Base-by-base conservation (phyloP, 2,113 vertebrate genomes). In the Melanerpes formicivorus region DNA sequence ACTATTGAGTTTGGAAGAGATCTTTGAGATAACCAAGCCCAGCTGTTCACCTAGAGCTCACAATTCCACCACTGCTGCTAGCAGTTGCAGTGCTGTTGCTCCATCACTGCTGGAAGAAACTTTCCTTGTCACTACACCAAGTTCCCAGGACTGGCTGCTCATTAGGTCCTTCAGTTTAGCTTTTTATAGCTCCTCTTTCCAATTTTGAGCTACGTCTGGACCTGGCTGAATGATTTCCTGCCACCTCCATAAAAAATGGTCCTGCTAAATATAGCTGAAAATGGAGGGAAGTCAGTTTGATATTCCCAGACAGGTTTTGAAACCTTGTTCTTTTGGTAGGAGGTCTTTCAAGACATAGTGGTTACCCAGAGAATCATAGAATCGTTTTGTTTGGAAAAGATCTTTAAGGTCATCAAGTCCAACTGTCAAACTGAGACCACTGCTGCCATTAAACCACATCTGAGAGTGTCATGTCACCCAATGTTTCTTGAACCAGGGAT, bases 171-270 rank as follows among this genome's bases (percentile, higher is more conserved):
- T 40, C 0, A 1, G 11, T 34, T 42, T 56, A 5, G 29, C 79
- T 73, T 72, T 90, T 95, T 48, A 34, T 18, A 63, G 65, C 25
- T 10, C 54, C 54, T 72, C 21, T 62, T 80, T 27, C 84, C 85
- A 30, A 14, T 81, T 67, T 42, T 0, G 2, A 55, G 19, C 5
- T 32, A 23, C 12, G 74, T 25, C 79, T 67, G 84, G 30, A 88
- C 78, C 66, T 4, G 2, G n/a, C 42, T 73, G 85, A 81, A 62
- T 72, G 21, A 52, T 72, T 82, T 76, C 81, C 78, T 91, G 90
- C 75, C 92, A 79, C 87, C 80, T 79, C 84, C 87, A 69, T 62
- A 69, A 89, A 60, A 81, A 87, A 89, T 58, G 66, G 77, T 71
- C 46, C 40, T 1, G 5, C 90, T 92, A 76, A 89, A 80, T 37